Base-by-base conservation (phyloP, 1,140 invertebrate species). In the Drosophila hydei region DNA sequence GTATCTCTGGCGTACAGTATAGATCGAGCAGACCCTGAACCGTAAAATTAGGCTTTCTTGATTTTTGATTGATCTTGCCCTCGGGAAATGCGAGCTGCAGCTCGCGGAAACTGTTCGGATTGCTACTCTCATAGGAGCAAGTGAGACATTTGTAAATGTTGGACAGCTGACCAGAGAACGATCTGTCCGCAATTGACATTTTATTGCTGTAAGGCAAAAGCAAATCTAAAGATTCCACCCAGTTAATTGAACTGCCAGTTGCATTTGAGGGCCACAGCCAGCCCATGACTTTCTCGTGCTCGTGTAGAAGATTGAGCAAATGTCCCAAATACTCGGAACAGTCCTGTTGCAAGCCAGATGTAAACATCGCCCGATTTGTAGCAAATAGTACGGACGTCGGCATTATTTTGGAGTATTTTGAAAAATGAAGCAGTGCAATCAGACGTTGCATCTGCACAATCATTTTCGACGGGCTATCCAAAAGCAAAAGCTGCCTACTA, bases 21-120 rank as follows among this genome's bases (percentile, higher is more conserved):
- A 93, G 95, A 36, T 96, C 94, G 0, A 97, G 90, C 0, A 97
- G 91, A 45, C 94, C 93, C 76, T 95, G 94, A 2, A 96, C 93
- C 5, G 92, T 4, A 4, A 4, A 94, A 48, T 93, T 92, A 92
- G 50, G 91, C 5, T 3, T 43, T 91, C 4, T 92, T 90, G 23
- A 11, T n/a, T n/a, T n/a, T n/a, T n/a, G 12, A 11, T 11, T 92
- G 91, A 51, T 93, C 93, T 77, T 62, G 59, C 81, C 25, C 68
- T 94, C 94, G 0, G 96, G 96, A 89, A 97, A 96, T 1, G 96
- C 95, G 12, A 97, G 91, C 47, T 96, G 95, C 1, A 97, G 91
- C 69, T 97, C 96, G 5, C 95, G 93, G 91, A 97, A 97, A 42
- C 93, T 93, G 85, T 97, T 96, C 1, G 93, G 94, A 8, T 95